A percentile compares a stretch with the other conserved stretches of the same genome.
These are phyloP conservation scores for Astreopora myriophthalma DNA, from an alignment of 64 coral and sea anemone species.

Conservation along the genomic window DNA sequence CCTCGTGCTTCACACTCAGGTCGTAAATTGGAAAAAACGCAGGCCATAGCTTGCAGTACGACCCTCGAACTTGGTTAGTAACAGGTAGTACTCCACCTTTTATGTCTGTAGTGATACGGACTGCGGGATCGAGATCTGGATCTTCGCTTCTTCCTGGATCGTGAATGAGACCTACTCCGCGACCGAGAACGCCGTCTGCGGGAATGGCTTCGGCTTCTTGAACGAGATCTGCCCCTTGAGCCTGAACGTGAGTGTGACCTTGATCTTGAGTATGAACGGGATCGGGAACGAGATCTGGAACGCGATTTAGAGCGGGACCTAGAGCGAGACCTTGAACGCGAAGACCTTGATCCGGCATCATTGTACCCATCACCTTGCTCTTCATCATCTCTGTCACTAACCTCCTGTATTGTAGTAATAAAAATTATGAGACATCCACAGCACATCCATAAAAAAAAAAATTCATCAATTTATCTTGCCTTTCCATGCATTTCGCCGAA, in stretches of 20 bases:
- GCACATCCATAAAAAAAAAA: no score
- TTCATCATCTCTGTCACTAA: conserved; percentile 20
- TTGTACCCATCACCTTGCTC: conserved; percentile 7
- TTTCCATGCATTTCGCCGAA: no score
- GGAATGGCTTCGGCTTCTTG: conserved; percentile 71
- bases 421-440: neutral
- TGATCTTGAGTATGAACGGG: conserved; percentile 39
- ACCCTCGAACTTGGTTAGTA: no score
- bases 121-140: conserved; percentile 88
- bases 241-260: conserved; percentile 79
- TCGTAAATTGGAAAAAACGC: no score
- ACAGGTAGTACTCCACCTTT: neutral
- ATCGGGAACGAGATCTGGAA: conserved; percentile 72
- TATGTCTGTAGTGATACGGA: conserved; percentile 80
- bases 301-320: conserved; percentile 76
- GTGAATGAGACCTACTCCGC: conserved; percentile 66
- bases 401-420: neutral
- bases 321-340: conserved; percentile 71
- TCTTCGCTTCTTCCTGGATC: conserved; percentile 30
- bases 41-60: no score
- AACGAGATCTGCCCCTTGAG: conserved; percentile 71
- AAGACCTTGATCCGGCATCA: conserved; percentile 9
- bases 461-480: no score
- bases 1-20: no score
- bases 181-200: conserved; percentile 51